Evolutionary conservation across 2,113 vertebrate species (phyloP), one percentile per base, ranked within the genome.

Genomic region (Herpetotheres cachinnans): DNA sequence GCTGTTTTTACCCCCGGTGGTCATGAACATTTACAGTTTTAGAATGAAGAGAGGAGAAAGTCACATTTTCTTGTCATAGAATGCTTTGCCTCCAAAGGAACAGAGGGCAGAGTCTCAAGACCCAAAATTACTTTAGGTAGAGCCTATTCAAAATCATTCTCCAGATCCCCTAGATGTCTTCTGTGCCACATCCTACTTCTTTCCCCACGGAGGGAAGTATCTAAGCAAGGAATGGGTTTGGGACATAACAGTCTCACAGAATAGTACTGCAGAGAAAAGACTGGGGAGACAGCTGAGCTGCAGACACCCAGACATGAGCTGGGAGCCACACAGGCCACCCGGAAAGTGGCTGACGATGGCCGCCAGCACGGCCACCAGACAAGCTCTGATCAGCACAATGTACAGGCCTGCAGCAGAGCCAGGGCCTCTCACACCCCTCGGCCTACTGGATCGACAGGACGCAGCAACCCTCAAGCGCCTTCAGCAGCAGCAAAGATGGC

Each of bases 321-420:
- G 22, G 8, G 6, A 1, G 1, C 32, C 7, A 8, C 0, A 11
- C 13, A 18, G 0, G 0, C 6, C n/a, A 17, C 40, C 11, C 2
- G 2, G 6, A 36, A 22, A 19, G 12, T 7, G 15, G 10, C 12
- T 1, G 36, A 10, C 24, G 14, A 16, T 0, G 5, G 11, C 34
- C 0, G 6, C 29, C 5, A 4, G 13, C 56, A 15, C 0, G 1
- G 32, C 24, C 63, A 8, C 32, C 0, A 1, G 9, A 4, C 52
- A 8, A 2, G n/a, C n/a, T 8, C 19, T 3, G 11, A 15, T 2
- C 44, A 1, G 5, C 40, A 19, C 32, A 21, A 11, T 0, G 4
- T 2, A 20, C 16, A 19, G 9, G 14, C 34, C 61, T 4, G 24
- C 26, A 16, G 34, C 34, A 16, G 9, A 8, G 13, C 34, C 34